phyloP scores from a whole-genome alignment of 2,888 invertebrate genomes.

The Acrobasis suavella region DNA sequence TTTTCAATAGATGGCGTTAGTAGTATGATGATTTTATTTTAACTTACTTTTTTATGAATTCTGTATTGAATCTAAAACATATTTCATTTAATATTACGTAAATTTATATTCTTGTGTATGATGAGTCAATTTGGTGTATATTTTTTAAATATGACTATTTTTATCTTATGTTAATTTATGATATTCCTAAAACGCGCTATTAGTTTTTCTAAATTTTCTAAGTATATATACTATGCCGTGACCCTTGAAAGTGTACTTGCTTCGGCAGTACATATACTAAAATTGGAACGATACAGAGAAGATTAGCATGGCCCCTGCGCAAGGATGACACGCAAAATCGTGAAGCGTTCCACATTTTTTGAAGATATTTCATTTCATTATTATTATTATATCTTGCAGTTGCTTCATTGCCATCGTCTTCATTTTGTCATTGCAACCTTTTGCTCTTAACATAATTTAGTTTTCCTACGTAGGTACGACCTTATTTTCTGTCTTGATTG shows the following conservation, averaged over 20 bases:
- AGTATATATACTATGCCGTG: conserved; percentile 27
- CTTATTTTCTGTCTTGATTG: too few species aligned
- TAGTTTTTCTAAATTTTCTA: conserved; percentile 19
- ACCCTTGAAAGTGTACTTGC: conserved; percentile 37
- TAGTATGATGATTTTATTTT: not conserved
- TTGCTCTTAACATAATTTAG: too few species aligned
- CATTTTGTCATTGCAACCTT: too few species aligned
- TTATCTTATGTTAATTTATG: not conserved
- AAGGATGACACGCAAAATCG: conserved; percentile 63
- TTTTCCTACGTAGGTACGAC: too few species aligned
- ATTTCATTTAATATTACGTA: not conserved
- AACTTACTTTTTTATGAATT: not conserved
- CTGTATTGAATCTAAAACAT: too few species aligned
- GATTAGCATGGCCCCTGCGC: conserved; percentile 60
- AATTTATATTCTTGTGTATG: not conserved
- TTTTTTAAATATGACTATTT: conserved; percentile 10
- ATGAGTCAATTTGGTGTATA: not conserved
- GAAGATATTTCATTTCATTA: not conserved
- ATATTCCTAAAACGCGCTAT: conserved; percentile 35
- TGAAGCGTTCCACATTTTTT: conserved; percentile 58
- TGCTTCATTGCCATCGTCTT: too few species aligned
- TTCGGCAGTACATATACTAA: conserved; percentile 60
- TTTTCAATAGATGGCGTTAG: conserved; percentile 34
- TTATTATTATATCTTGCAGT: too few species aligned
- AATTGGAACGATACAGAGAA: conserved; percentile 58